Evolutionary conservation across 2,113 vertebrate genomes (phyloP).

Genomic region (Zosterops hypoxanthus): DNA sequence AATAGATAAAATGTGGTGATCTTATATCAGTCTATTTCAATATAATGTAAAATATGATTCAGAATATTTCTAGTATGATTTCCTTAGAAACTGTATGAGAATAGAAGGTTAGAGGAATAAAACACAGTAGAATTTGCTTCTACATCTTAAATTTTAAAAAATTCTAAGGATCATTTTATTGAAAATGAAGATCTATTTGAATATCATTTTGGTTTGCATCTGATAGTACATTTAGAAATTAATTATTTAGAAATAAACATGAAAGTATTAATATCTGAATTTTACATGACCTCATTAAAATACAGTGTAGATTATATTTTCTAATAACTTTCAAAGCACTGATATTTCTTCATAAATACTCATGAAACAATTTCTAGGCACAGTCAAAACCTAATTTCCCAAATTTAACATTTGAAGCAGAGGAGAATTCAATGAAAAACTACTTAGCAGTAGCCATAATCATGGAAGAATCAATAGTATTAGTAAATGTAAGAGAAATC

Average conservation of each 20-base stretch:
- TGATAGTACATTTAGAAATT: neutral
- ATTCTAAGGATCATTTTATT: neutral
- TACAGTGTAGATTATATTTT: neutral
- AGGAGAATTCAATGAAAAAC: neutral
- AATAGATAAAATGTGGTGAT: neutral
- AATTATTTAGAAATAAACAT: neutral
- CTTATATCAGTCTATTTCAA: neutral
- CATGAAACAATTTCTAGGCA: neutral
- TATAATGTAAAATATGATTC: neutral
- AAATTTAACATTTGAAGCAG: neutral
- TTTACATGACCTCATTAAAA: neutral
- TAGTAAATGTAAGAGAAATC: neutral
- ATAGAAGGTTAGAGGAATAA: neutral
- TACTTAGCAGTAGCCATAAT: neutral
- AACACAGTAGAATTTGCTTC: neutral
- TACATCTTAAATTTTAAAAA: neutral
- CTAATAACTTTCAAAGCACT: neutral
- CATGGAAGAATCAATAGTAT: neutral
- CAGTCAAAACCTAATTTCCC: neutral
- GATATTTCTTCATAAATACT: neutral
- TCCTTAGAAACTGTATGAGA: neutral
- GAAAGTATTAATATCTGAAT: neutral
- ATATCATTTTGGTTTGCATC: neutral
- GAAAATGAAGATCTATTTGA: neutral
- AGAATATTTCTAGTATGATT: neutral